Evolutionary conservation across 2,888 invertebrate genomes (phyloP), one percentile per base, ranked within the genome.

Genomic region (Brachynemurus nebulosus): DNA sequence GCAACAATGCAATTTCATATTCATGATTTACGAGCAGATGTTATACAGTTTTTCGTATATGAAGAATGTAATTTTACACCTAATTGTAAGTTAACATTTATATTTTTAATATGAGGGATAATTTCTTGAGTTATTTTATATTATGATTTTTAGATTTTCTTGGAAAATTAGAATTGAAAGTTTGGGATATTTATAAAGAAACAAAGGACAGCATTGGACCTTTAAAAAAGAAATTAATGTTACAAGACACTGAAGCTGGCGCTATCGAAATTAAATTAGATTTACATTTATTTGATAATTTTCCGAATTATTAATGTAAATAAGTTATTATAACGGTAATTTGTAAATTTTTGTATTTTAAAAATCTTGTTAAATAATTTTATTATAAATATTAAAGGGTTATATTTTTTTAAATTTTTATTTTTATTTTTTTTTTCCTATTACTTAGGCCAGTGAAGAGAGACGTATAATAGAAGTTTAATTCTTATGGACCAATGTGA

Each of bases 1-100:
- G 69, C 75, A 43, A 76, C 78, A 39, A 83, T 83, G 82, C 83
- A 83, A 62, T 84, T 84, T 59, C 72, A 77, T 49, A 70, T 84
- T 39, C 73, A 76, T 55, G 78, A 81, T 58, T 59, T 81, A 3
- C 60, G 72, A 37, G 74, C 78, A 55, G 83, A 83, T 57, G 72
- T 77, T 17, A 65, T 84, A 9, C 77, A 75, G 52, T 72, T 84
- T 50, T 74, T 77, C 8, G 80, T 81, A 19, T 78, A 75, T 54
- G 80, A 82, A 56, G 72, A 78, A 57, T 80, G 80, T 54, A 69
- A 76, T 43, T 84, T 77, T 58, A 74, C 76, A 47, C 82, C 82
- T 9, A 80, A 83, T 62, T 81, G 82, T 82, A 63, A 64, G 63
- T 54, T 36, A 35, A 38, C 23, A 39, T 16, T 4, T 19, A 2